A percentile compares a stretch with the other conserved stretches of the same genome.
Conservation (phyloP, 2,113 vertebrate genomes). For the Urocynchramus pylzowi region DNA sequence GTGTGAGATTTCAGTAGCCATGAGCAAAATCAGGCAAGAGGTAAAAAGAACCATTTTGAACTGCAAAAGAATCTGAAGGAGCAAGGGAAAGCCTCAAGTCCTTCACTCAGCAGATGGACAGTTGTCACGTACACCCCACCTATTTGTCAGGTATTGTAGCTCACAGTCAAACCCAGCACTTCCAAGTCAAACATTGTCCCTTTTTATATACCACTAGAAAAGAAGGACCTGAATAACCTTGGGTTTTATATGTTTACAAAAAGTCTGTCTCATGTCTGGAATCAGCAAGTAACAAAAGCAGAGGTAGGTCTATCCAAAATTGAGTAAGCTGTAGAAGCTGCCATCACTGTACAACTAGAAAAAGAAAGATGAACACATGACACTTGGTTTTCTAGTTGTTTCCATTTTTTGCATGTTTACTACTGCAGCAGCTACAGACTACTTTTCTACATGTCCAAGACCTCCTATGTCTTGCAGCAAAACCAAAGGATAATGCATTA, state of each 20-base stretch:
- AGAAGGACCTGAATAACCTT: not conserved
- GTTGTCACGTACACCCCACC: not conserved
- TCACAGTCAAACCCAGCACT: not conserved
- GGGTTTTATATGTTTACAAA: not conserved
- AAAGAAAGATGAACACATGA: not conserved
- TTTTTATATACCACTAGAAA: not conserved
- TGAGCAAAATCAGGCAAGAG: not conserved
- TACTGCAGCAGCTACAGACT: not conserved
- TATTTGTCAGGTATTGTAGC: not conserved
- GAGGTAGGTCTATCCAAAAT: not conserved
- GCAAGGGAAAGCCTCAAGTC: not conserved
- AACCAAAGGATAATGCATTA: not conserved
- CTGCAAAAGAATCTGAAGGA: not conserved
- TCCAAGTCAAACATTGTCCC: not conserved
- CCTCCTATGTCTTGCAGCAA: not conserved
- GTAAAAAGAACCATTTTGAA: not conserved
- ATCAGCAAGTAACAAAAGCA: not conserved
- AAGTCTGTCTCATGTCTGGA: not conserved
- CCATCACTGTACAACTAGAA: not conserved
- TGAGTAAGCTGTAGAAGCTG: not conserved
- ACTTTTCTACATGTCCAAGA: not conserved
- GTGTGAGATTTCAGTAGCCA: not conserved
- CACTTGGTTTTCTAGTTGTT: not conserved
- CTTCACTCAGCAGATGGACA: not conserved
- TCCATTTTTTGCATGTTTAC: not conserved